Conservation (phyloP, 1,140 invertebrate genomes). For the Zaprionus ghesquierei region DNA sequence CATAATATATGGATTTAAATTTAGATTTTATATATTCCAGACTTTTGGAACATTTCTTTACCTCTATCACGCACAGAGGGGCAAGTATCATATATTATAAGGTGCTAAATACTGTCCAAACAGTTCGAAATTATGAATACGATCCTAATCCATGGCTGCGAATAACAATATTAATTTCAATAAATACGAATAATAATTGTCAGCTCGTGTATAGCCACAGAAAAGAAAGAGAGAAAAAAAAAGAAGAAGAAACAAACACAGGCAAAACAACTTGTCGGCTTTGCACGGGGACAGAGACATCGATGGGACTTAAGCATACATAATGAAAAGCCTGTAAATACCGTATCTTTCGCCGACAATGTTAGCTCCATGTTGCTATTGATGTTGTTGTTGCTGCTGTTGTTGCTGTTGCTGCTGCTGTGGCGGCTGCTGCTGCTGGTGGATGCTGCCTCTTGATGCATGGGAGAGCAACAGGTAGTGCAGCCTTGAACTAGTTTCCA, state of each 20-base stretch:
- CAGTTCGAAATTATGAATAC: slow-evolving; percentile 13
- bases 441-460: slow-evolving; percentile 4
- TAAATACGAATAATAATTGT: slow-evolving; percentile 30
- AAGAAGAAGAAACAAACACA: background rate
- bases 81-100: no score
- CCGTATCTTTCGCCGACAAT: slow-evolving; percentile 73
- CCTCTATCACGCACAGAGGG: no score
- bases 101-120: background rate
- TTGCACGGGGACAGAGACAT: background rate
- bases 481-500: slow-evolving; percentile 76
- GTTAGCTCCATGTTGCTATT: slow-evolving; percentile 62
- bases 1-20: no score
- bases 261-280: slow-evolving; percentile 29
- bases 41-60: no score
- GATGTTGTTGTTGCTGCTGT: background rate
- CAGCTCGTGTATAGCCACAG: slow-evolving; percentile 27
- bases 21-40: no score
- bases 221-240: background rate
- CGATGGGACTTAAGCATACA: slow-evolving; percentile 40
- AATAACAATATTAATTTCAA: slow-evolving; percentile 28
- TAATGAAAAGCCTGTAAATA: slow-evolving; percentile 67
- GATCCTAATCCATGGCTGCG: background rate
- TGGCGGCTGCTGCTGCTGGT: background rate
- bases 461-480: slow-evolving; percentile 39
- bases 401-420: slow-evolving; percentile 6